Percentiles rank a stretch among this genome's conserved stretches.
Conservation (phyloP, 2,113 vertebrate species). For the Neolamprologus brichardi region DNA sequence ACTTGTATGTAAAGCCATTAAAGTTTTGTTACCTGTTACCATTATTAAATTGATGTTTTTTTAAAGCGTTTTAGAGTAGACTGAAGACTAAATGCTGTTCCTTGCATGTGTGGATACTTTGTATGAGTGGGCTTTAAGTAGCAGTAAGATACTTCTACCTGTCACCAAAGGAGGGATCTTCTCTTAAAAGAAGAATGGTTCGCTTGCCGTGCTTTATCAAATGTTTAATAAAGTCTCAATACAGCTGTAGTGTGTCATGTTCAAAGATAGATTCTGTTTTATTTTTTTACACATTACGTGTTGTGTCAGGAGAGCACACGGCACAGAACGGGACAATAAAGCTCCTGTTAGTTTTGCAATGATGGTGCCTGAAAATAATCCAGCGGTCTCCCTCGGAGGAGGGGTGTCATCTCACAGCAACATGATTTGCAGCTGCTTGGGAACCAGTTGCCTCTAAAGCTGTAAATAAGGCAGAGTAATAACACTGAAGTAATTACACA, state of each 20-base stretch:
- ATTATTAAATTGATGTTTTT: slow-evolving; percentile 30
- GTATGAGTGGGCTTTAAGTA: not conserved
- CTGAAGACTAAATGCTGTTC: slow-evolving; percentile 39
- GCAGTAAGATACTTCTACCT: slow-evolving; percentile 9
- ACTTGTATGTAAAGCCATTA: slow-evolving; percentile 58
- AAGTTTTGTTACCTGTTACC: slow-evolving; percentile 39
- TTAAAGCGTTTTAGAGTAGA: slow-evolving; percentile 5
- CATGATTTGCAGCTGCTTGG: not conserved
- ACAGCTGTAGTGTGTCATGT: not conserved
- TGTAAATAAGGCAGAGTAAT: not conserved
- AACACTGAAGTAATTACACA: not conserved
- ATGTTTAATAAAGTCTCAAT: slow-evolving; percentile 47
- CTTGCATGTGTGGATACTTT: slow-evolving; percentile 36
- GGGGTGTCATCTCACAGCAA: not conserved
- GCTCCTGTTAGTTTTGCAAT: not conserved
- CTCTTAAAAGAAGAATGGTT: not conserved
- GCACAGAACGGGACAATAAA: not conserved
- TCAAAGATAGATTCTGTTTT: not conserved
- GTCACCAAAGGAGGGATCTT: slow-evolving; percentile 23
- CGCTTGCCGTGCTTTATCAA: slow-evolving; percentile 14
- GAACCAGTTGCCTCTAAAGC: not conserved
- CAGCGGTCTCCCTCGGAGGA: not conserved
- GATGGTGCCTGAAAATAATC: not conserved
- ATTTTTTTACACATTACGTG: not conserved
- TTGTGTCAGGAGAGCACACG: not conserved